Conservation (phyloP, 2,888 invertebrate genomes). For the Anthophora plumipes region DNA sequence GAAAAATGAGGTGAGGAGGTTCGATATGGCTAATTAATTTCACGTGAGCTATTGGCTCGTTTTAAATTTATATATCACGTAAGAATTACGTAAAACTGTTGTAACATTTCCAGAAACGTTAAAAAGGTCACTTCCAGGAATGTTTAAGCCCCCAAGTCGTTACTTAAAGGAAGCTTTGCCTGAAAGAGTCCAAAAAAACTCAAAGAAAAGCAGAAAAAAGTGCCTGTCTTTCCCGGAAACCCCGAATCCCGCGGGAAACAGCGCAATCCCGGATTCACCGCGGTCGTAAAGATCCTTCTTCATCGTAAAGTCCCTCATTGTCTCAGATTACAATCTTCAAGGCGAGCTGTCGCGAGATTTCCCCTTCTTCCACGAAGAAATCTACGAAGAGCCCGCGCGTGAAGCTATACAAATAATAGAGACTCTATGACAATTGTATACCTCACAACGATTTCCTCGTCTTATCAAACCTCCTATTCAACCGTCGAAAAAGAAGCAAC, state of each 20-base stretch:
- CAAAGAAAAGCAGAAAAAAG: neutral
- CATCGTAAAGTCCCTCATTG: slow-evolving; percentile 6
- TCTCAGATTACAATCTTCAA: slow-evolving; percentile 7
- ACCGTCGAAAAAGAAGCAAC: neutral
- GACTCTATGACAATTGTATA: neutral
- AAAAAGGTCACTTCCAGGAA: too few relatives aligned
- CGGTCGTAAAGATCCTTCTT: slow-evolving; percentile 10
- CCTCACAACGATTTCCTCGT: neutral
- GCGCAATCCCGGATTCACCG: neutral
- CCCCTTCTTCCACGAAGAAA: neutral
- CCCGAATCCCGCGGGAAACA: neutral
- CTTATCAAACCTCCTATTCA: too few relatives aligned
- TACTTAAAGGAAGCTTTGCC: neutral
- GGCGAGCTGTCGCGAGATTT: neutral
- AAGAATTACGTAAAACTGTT: neutral
- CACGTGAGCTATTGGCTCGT: too few relatives aligned
- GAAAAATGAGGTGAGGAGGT: too few relatives aligned
- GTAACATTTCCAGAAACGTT: too few relatives aligned
- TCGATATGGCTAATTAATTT: too few relatives aligned
- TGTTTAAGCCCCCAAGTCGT: neutral
- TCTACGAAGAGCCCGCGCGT: too few relatives aligned
- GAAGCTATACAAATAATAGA: neutral
- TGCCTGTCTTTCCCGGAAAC: neutral
- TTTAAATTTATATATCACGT: too few relatives aligned
- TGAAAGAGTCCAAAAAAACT: neutral